Conservation (phyloP, 35 echinoderm and acorn worm species). For the Strongylocentrotus purpuratus region DNA sequence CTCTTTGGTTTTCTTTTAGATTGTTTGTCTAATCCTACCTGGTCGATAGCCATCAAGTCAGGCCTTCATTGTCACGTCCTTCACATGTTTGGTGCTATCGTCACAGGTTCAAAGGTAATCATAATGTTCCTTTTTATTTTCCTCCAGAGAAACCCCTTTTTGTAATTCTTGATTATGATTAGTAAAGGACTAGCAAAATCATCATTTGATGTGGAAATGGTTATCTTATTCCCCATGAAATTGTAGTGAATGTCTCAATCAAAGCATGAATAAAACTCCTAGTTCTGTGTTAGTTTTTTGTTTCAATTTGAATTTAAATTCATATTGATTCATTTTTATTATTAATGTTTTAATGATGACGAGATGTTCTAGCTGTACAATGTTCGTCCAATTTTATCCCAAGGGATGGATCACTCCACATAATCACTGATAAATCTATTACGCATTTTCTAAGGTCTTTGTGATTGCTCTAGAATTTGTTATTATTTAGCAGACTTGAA, state of each 20-base stretch:
- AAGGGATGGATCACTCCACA: too few relatives aligned
- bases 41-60: slow-evolving; percentile 49
- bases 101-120: slow-evolving; percentile 76
- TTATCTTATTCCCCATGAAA: background rate
- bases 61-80: slow-evolving; percentile 62
- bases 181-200: too few relatives aligned
- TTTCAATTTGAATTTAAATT: too few relatives aligned
- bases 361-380: too few relatives aligned
- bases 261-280: background rate
- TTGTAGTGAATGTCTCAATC: background rate
- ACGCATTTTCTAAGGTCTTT: too few relatives aligned
- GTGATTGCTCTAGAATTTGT: too few relatives aligned
- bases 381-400: too few relatives aligned
- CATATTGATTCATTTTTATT: too few relatives aligned
- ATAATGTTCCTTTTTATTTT: background rate
- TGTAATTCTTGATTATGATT: background rate
- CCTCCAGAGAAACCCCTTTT: background rate
- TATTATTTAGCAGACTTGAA: background rate
- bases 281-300: too few relatives aligned
- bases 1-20: slow-evolving; percentile 44
- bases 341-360: too few relatives aligned
- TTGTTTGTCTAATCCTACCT: slow-evolving; percentile 62
- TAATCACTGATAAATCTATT: too few relatives aligned
- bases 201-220: too few relatives aligned
- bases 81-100: slow-evolving; percentile 95